Base-by-base conservation (phyloP, 2,888 invertebrate genomes). In the Altica lythri region DNA sequence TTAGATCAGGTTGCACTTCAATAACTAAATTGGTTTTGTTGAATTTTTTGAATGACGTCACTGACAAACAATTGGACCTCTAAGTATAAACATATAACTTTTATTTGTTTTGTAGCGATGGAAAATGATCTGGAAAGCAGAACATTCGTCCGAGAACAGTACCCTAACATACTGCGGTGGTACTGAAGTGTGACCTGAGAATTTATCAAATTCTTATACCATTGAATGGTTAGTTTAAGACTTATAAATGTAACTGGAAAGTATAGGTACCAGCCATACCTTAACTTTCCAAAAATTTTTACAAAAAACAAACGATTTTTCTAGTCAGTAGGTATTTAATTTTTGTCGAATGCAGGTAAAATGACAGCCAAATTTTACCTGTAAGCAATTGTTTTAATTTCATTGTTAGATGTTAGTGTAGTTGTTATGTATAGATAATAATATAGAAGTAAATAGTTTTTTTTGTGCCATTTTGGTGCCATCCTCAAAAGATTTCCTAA, bases 111-210 rank as follows among this genome's bases (percentile, higher is more conserved):
- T 72, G 14, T 70, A 81, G 80, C 74, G 79, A 61, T 69, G 80
- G 69, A 73, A 72, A 61, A 78, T 77, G 69, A 79, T 79, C 54
- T 78, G 79, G 73, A 77, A 75, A 54, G 77, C 80, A 2, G 79
- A 80, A 64, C 73, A 75, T 49, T 73, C 75, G 6, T 72, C 75
- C 5, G 77, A 77, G 38, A 74, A 75, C 62, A 75, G 72, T 64
- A 69, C 76, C 29, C 62, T 77, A 59, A 77, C 76, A 2, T 80
- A 79, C 66, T 78, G 78, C 50, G 77, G 77, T 3, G 79, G 79
- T 32, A 78, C 79, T 37, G 79, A 80, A 63, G 80, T 80, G 72
- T 80, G 80, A 80, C 80, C 76, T 69, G 72, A 68, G 59, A 66
- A 66, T 34, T 54, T 70, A 10, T 67, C 71, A 49, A 68, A 70